Conservation (phyloP, 2,888 invertebrate species). For the Drosophila meridionalis region DNA sequence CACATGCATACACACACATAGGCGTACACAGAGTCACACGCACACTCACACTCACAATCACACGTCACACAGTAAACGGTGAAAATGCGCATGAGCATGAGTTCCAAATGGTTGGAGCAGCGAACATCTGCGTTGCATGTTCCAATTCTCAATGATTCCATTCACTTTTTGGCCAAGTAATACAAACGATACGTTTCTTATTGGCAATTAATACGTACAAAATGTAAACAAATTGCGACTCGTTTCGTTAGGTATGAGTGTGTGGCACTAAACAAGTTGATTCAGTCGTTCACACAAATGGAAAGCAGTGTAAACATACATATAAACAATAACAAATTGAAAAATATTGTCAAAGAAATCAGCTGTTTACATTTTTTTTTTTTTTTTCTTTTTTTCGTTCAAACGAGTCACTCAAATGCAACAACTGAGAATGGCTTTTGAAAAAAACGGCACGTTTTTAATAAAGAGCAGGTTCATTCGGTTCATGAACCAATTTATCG, state of each 20-base stretch:
- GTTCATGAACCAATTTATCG: slow-evolving; percentile 61
- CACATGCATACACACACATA: slow-evolving; percentile 14
- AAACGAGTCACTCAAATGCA: slow-evolving; percentile 14
- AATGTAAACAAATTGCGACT: slow-evolving; percentile 53
- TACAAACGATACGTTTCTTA: slow-evolving; percentile 34
- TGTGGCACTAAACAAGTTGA: slow-evolving; percentile 21
- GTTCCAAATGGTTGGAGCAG: slow-evolving; percentile 41
- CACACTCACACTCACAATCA: background rate
- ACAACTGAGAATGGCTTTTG: slow-evolving; percentile 28
- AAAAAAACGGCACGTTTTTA: slow-evolving; percentile 44
- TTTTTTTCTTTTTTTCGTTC: slow-evolving; percentile 14
- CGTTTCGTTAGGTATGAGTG: slow-evolving; percentile 27
- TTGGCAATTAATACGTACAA: slow-evolving; percentile 41
- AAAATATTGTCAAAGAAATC: slow-evolving; percentile 30
- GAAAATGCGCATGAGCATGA: slow-evolving; percentile 45
- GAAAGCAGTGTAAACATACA: slow-evolving; percentile 10
- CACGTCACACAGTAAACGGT: slow-evolving; percentile 5
- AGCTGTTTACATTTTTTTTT: slow-evolving; percentile 44
- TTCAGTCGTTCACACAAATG: slow-evolving; percentile 15
- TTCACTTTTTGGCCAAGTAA: slow-evolving; percentile 34
- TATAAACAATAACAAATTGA: slow-evolving; percentile 44
- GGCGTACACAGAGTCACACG: background rate
- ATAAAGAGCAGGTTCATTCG: slow-evolving; percentile 50
- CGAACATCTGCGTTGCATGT: slow-evolving; percentile 45
- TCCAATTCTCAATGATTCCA: slow-evolving; percentile 57